phyloP scores from a whole-genome alignment of 2,888 invertebrate genomes.

The Cephus sareptanus region DNA sequence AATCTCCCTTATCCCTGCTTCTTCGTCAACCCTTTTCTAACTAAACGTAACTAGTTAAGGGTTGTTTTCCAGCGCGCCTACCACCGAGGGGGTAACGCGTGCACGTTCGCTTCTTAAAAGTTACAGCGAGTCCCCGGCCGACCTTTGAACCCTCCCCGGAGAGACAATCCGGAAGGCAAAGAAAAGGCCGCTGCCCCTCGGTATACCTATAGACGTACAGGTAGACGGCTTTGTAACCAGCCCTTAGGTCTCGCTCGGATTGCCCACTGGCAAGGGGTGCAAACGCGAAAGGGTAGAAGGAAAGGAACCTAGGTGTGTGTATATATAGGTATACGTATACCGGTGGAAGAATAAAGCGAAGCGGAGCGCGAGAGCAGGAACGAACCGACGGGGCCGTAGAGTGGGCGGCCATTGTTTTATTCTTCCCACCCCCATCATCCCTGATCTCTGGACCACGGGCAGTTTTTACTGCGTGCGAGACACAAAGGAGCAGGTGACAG shows the following conservation, averaged over 20 bases:
- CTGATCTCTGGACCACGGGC: background rate
- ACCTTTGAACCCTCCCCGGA: background rate
- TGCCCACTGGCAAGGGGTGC: background rate
- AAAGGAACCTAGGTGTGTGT: no score
- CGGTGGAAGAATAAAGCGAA: background rate
- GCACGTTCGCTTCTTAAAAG: background rate
- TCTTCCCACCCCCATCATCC: background rate
- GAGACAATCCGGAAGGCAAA: background rate
- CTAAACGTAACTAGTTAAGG: background rate
- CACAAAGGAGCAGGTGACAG: conserved; percentile 1
- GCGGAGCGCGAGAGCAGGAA: background rate
- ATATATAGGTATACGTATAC: background rate
- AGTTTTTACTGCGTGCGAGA: background rate
- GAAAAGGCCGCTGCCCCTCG: background rate
- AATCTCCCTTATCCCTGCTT: background rate
- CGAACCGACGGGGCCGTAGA: background rate
- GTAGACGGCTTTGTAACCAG: background rate
- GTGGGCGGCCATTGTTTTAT: conserved; percentile 3
- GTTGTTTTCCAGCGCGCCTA: background rate
- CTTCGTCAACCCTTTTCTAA: background rate
- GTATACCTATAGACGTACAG: background rate
- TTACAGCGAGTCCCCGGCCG: background rate
- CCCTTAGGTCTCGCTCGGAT: background rate
- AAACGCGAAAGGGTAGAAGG: background rate
- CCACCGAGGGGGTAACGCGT: background rate